A percentile compares a stretch with the other conserved stretches of the same genome.
These are phyloP conservation scores for Hylomyscus alleni DNA, from an alignment of 2,797 vertebrate species.

Conservation along the genomic window DNA sequence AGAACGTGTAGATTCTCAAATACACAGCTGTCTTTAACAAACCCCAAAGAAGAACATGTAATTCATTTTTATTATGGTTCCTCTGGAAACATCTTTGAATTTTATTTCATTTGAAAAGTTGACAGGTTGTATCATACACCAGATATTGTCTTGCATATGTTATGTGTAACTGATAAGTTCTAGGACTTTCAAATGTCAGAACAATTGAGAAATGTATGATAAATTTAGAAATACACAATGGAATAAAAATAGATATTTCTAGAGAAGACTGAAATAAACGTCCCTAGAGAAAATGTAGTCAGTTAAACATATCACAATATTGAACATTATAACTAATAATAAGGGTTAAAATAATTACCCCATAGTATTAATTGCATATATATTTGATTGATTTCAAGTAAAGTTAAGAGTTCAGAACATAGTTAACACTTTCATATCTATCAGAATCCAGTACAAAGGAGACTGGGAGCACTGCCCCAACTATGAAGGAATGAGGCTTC, in stretches of 20 bases:
- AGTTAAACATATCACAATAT: background rate
- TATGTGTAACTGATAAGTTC: constrained; percentile 45
- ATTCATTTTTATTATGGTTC: constrained; percentile 53
- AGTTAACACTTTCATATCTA: background rate
- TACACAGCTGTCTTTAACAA: background rate
- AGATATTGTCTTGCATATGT: constrained; percentile 7
- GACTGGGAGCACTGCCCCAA: background rate
- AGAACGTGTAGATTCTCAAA: background rate
- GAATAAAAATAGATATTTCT: constrained; percentile 29
- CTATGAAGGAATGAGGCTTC: background rate
- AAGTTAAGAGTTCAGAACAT: background rate
- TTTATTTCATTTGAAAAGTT: constrained; percentile 62
- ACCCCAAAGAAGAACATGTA: background rate
- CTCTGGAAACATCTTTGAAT: constrained; percentile 29
- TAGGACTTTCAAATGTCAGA: constrained; percentile 26
- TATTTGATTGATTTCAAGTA: constrained; percentile 39
- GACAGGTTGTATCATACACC: constrained; percentile 17
- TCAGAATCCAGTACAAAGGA: background rate
- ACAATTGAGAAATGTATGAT: constrained; percentile 14
- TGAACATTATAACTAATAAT: background rate
- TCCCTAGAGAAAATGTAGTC: background rate
- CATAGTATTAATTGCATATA: background rate
- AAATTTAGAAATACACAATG: constrained; percentile 33
- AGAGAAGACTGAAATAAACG: constrained; percentile 15
- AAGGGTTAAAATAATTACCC: background rate